These are phyloP conservation scores for Coptotermes formosanus DNA, from an alignment of 1,140 invertebrate species.

Conservation along the genomic window DNA sequence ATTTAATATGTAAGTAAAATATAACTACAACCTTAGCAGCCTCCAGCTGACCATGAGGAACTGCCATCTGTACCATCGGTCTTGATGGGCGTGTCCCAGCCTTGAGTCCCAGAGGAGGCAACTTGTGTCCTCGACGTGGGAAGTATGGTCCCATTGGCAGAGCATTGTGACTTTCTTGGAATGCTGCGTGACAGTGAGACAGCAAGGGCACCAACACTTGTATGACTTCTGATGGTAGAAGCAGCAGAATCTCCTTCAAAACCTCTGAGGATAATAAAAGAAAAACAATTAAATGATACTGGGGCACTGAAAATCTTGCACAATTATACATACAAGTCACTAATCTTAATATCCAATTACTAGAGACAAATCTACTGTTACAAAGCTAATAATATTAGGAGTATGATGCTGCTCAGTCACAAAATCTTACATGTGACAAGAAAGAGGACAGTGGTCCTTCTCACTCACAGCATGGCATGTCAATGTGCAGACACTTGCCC, in stretches of 20 bases:
- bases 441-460: no score
- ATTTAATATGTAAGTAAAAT: no score
- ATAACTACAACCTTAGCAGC: slow-evolving; percentile 57
- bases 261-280: slow-evolving; percentile 57
- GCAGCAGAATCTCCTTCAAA: slow-evolving; percentile 79
- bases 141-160: slow-evolving; percentile 71
- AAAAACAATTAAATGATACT: not conserved
- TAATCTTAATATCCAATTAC: no score
- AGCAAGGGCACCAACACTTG: slow-evolving; percentile 79
- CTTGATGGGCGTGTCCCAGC: slow-evolving; percentile 61
- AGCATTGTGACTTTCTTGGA: slow-evolving; percentile 73
- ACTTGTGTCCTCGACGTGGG: slow-evolving; percentile 57
- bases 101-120: slow-evolving; percentile 42
- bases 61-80: slow-evolving; percentile 86
- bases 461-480: no score
- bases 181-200: slow-evolving; percentile 77
- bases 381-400: no score
- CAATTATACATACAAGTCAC: no score
- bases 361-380: no score
- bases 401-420: no score
- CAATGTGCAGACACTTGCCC: no score
- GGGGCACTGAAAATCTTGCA: no score
- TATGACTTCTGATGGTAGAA: slow-evolving; percentile 78
- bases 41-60: slow-evolving; percentile 73
- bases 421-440: no score